These are phyloP conservation scores for Forbesichthys papilliferus DNA, from an alignment of 2,113 vertebrate genomes.

Conservation along the genomic window DNA sequence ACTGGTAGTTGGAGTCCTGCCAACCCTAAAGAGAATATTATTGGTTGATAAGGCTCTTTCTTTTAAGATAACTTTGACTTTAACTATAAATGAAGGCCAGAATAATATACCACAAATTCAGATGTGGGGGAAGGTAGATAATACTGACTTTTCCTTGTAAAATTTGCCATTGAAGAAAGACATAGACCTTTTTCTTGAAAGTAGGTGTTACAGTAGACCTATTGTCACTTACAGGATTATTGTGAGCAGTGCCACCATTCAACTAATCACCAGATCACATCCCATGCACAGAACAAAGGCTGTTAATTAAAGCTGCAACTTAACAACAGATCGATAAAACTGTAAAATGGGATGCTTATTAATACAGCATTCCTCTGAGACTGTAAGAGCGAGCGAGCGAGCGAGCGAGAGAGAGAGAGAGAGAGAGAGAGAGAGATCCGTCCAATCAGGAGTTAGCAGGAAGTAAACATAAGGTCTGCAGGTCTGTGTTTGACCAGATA, in stretches of 20 bases:
- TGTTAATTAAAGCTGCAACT: background rate
- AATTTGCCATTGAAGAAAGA: background rate
- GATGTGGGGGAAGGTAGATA: conserved; percentile 20
- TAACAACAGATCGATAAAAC: conserved; percentile 29
- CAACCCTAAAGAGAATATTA: conserved; percentile 20
- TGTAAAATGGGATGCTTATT: background rate
- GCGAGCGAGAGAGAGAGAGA: no score
- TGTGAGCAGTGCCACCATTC: conserved; percentile 3
- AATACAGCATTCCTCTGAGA: no score
- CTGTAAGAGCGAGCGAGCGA: no score
- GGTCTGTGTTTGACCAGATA: conserved; percentile 4
- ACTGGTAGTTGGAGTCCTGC: conserved; percentile 44
- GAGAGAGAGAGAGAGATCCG: no score
- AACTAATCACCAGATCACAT: conserved; percentile 34
- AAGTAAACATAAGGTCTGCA: background rate
- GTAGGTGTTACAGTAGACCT: background rate
- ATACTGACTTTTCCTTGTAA: background rate
- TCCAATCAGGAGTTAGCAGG: background rate
- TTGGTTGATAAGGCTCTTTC: conserved; percentile 40
- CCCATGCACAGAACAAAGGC: conserved; percentile 6
- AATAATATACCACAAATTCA: conserved; percentile 18
- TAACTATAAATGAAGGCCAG: conserved; percentile 35
- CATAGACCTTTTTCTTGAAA: background rate
- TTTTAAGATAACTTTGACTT: conserved; percentile 49
- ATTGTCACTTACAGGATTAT: background rate